A percentile compares a stretch with the other conserved stretches of the same genome.
Evolutionary conservation across 2,888 invertebrate species (phyloP).

Genomic region (Cactoblastis cactorum): DNA sequence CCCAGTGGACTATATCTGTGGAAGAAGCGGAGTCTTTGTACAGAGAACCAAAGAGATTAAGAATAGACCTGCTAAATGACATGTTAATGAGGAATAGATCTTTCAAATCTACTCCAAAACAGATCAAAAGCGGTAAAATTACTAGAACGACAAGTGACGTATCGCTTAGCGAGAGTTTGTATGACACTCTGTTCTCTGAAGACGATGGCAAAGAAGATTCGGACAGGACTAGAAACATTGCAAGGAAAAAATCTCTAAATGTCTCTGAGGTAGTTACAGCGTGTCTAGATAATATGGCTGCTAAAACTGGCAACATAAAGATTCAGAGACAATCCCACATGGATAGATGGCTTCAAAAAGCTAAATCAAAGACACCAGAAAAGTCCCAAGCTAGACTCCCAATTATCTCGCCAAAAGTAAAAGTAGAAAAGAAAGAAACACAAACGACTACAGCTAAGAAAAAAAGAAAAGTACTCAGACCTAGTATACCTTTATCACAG

Average conservation of each 20-base stretch:
- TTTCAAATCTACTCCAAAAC: slow-evolving; percentile 39
- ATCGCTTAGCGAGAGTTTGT: slow-evolving; percentile 69
- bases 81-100: slow-evolving; percentile 47
- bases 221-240: slow-evolving; percentile 43
- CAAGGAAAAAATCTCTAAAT: slow-evolving; percentile 57
- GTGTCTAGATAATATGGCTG: slow-evolving; percentile 71
- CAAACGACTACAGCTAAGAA: slow-evolving; percentile 31
- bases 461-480: slow-evolving; percentile 29
- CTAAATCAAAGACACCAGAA: slow-evolving; percentile 73
- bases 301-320: slow-evolving; percentile 69
- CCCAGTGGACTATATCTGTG: slow-evolving; percentile 85
- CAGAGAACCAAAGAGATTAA: slow-evolving; percentile 73
- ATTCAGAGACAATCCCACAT: slow-evolving; percentile 73
- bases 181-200: slow-evolving; percentile 68
- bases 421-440: slow-evolving; percentile 19
- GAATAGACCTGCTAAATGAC: slow-evolving; percentile 74
- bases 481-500: slow-evolving; percentile 26
- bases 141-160: slow-evolving; percentile 64
- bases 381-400: slow-evolving; percentile 46
- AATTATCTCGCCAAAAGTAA: slow-evolving; percentile 18
- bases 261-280: slow-evolving; percentile 72
- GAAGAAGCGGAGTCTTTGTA: slow-evolving; percentile 86
- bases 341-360: slow-evolving; percentile 74
- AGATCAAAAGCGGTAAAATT: slow-evolving; percentile 49
- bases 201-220: slow-evolving; percentile 55